Evolutionary conservation across 1,140 invertebrate genomes (phyloP).

Genomic region (Drosophila suzukii): DNA sequence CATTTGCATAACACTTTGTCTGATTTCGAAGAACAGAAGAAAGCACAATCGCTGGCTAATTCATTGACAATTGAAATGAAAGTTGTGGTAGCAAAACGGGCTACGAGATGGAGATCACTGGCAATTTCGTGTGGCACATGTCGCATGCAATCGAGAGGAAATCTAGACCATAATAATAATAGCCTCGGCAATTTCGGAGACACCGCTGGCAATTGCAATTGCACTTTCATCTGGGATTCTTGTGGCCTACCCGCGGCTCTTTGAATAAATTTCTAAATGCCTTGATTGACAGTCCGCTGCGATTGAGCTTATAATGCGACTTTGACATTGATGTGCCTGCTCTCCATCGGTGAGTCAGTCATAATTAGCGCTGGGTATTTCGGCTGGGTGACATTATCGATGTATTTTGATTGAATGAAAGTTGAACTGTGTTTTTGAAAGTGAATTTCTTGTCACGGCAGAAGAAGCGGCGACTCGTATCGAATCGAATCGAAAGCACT

Average conservation of each 20-base stretch:
- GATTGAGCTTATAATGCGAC: constrained; percentile 38
- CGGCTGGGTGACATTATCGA: constrained; percentile 60
- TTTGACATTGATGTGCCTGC: constrained; percentile 44
- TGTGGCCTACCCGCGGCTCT: constrained; percentile 8
- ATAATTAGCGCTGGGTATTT: constrained; percentile 63
- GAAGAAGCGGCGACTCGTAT: constrained; percentile 42
- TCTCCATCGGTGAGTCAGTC: constrained; percentile 41
- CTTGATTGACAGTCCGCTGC: constrained; percentile 47
- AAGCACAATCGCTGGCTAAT: constrained; percentile 56
- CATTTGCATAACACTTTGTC: constrained; percentile 51
- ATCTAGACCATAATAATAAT: constrained; percentile 51
- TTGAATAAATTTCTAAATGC: constrained; percentile 49
- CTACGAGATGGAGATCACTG: constrained; percentile 18
- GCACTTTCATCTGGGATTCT: constrained; percentile 52
- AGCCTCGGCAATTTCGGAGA: constrained; percentile 25
- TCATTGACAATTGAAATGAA: constrained; percentile 73
- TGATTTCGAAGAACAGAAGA: constrained; percentile 23
- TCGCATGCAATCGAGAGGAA: constrained; percentile 41
- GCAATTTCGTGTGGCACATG: constrained; percentile 39
- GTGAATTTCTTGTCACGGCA: constrained; percentile 51
- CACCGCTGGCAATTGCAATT: constrained; percentile 38
- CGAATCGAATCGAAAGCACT: constrained; percentile 32
- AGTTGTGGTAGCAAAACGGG: constrained; percentile 44
- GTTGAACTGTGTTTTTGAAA: constrained; percentile 62
- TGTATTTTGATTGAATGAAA: constrained; percentile 64